phyloP scores from a whole-genome alignment of 2,888 invertebrate genomes.

The Trichopoda pennipes region DNA sequence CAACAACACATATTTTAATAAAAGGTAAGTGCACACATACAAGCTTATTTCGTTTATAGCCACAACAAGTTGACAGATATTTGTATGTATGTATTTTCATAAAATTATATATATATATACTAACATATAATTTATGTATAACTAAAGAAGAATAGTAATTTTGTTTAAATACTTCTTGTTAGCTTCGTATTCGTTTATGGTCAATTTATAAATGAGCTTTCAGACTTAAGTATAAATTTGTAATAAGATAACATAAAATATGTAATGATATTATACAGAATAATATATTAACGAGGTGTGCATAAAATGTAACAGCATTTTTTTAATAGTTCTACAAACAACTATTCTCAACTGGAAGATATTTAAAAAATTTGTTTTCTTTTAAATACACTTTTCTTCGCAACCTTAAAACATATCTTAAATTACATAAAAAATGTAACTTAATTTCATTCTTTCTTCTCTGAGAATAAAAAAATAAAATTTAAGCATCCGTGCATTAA shows the following conservation, averaged over 20 bases:
- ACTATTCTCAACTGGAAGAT: too few species aligned
- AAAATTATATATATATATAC: background rate
- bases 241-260: background rate
- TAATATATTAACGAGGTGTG: too few species aligned
- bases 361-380: too few species aligned
- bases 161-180: background rate
- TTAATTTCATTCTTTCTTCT: too few species aligned
- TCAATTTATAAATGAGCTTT: background rate
- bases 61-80: background rate
- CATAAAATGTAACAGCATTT: too few species aligned
- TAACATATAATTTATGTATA: background rate
- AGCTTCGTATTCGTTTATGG: background rate
- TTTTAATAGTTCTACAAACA: too few species aligned
- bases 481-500: too few species aligned
- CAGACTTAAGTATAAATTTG: background rate
- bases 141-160: background rate
- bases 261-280: background rate
- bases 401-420: too few species aligned
- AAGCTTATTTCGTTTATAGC: background rate
- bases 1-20: background rate
- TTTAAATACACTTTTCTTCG: too few species aligned
- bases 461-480: too few species aligned
- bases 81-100: background rate
- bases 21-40: constrained; percentile 7
- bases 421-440: too few species aligned